A percentile compares a stretch with the other conserved stretches of the same genome.
Evolutionary conservation across 2,797 vertebrate genomes (phyloP).

Genomic region (Basileuterus tristriatus): DNA sequence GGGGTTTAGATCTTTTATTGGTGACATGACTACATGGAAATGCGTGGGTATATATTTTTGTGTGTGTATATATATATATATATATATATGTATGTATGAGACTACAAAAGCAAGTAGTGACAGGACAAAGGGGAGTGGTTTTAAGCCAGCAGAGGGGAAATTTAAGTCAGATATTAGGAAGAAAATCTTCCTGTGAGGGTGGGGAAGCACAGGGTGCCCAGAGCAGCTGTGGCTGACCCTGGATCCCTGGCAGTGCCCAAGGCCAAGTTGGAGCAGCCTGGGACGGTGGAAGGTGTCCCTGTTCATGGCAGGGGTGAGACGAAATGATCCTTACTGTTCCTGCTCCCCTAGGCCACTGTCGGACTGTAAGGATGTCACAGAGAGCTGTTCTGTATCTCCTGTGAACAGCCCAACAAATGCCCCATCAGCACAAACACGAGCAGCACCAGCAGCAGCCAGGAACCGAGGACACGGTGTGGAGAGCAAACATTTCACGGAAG

Average conservation of each 20-base stretch:
- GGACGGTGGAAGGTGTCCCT: background rate
- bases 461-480: background rate
- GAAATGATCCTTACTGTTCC: too few species aligned
- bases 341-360: rapidly evolving
- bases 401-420: background rate
- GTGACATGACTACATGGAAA: background rate
- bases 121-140: background rate
- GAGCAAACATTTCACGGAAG: background rate
- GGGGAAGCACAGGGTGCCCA: background rate
- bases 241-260: background rate
- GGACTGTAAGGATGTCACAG: background rate
- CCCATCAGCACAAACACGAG: background rate
- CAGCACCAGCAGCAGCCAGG: rapidly evolving
- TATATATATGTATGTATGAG: rapidly evolving
- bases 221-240: background rate
- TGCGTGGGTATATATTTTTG: background rate
- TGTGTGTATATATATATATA: too few species aligned
- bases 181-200: background rate
- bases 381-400: background rate
- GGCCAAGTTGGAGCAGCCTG: background rate
- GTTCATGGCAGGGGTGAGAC: background rate
- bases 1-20: background rate
- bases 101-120: background rate
- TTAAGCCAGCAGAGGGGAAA: background rate
- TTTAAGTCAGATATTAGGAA: rapidly evolving